A percentile compares a stretch with the other conserved stretches of the same genome.
These are phyloP conservation scores for Psilopsiagon aymara DNA, from an alignment of 2,113 vertebrate genomes.

Conservation along the genomic window DNA sequence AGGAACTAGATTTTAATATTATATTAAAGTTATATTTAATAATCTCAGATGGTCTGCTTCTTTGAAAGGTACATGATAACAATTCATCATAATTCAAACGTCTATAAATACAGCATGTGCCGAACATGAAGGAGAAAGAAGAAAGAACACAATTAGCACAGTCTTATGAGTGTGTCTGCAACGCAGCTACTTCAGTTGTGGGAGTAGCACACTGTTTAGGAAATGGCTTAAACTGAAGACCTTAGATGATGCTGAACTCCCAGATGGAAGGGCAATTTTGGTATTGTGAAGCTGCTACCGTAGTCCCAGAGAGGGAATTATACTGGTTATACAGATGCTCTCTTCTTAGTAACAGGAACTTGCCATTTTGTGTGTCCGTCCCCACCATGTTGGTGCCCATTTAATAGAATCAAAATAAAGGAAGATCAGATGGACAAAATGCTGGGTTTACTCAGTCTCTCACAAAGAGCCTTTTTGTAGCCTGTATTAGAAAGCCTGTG, in stretches of 20 bases:
- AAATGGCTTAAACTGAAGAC: neutral
- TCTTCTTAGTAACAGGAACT: neutral
- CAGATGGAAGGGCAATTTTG: neutral
- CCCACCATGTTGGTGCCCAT: neutral
- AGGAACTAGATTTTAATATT: neutral
- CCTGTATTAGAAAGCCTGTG: neutral
- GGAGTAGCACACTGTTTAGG: neutral
- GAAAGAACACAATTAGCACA: neutral
- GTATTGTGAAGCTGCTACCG: neutral
- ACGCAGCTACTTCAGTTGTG: neutral
- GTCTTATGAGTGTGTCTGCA: neutral
- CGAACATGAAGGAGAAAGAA: neutral
- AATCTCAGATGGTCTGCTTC: neutral
- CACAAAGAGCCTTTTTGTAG: neutral
- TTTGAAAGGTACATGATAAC: neutral
- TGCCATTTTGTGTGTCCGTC: neutral
- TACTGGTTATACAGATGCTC: neutral
- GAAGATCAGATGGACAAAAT: neutral
- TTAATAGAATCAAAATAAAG: neutral
- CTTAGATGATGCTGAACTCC: neutral
- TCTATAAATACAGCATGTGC: neutral
- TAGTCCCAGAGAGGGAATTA: neutral
- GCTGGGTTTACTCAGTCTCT: neutral
- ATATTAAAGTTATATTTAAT: neutral
- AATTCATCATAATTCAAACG: neutral